phyloP scores from a whole-genome alignment of 2,113 vertebrate species.

The Mustela nigripes region DNA sequence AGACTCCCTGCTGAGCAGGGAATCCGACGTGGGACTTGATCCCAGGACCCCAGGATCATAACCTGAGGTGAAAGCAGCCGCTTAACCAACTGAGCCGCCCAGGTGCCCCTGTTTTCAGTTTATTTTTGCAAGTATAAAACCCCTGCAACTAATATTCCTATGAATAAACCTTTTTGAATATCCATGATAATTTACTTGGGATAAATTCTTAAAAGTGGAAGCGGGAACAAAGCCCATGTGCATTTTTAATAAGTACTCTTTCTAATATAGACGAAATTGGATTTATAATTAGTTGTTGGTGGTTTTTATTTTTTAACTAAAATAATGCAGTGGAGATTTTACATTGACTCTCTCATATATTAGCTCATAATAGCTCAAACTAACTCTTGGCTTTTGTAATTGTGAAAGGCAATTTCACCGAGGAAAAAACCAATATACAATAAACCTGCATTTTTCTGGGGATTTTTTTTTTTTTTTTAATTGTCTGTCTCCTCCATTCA shows the following conservation, averaged over 20 bases:
- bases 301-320: neutral
- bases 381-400: neutral
- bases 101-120: neutral
- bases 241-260: slow-evolving; percentile 16
- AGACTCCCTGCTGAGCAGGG: no score
- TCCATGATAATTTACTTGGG: slow-evolving; percentile 5
- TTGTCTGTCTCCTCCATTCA: neutral
- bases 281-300: slow-evolving; percentile 1
- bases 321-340: neutral
- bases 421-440: neutral
- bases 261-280: neutral
- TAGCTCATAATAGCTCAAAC: neutral
- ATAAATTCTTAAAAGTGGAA: slow-evolving; percentile 39
- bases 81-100: no score
- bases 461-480: neutral
- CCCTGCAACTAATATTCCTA: neutral
- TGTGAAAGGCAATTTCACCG: neutral
- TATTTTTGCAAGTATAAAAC: neutral
- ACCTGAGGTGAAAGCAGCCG: no score
- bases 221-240: neutral
- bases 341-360: neutral
- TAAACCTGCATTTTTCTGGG: neutral
- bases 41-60: no score
- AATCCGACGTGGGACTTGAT: no score
- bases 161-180: neutral